Evolutionary conservation across 2,797 vertebrate species (phyloP).

Genomic region (Oophaga sylvatica): DNA sequence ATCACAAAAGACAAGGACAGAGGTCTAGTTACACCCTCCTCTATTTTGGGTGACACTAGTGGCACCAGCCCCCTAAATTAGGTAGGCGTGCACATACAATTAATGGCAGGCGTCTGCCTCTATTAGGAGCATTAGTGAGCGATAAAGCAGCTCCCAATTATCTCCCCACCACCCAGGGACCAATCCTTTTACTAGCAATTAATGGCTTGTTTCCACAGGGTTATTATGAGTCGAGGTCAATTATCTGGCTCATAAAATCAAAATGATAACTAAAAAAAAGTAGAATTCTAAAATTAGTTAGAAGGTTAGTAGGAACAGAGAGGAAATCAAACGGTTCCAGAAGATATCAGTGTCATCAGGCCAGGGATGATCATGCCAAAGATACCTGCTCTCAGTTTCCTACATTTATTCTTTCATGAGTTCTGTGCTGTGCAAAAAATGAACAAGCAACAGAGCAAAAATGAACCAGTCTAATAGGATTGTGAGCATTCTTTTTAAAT

Average conservation of each 20-base stretch:
- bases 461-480: neutral
- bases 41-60: neutral
- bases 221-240: neutral
- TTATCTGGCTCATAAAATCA: neutral
- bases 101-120: conserved; percentile 32
- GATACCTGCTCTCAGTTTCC: no score
- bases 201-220: conserved; percentile 24
- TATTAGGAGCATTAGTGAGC: conserved; percentile 35
- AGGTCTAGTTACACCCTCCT: conserved; percentile 11
- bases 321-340: neutral
- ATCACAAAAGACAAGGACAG: neutral
- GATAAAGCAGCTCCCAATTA: conserved; percentile 27
- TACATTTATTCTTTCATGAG: neutral
- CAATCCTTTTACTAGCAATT: conserved; percentile 9
- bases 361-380: neutral
- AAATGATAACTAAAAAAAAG: neutral
- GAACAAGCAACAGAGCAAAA: neutral
- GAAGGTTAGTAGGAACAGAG: neutral
- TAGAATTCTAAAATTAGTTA: neutral
- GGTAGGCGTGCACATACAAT: neutral
- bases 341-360: neutral
- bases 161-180: conserved; percentile 11
- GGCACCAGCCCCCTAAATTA: neutral
- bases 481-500: neutral
- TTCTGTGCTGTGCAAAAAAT: neutral